Evolutionary conservation across 1,140 invertebrate genomes (phyloP).

Genomic region (Drosophila parabipectinata): DNA sequence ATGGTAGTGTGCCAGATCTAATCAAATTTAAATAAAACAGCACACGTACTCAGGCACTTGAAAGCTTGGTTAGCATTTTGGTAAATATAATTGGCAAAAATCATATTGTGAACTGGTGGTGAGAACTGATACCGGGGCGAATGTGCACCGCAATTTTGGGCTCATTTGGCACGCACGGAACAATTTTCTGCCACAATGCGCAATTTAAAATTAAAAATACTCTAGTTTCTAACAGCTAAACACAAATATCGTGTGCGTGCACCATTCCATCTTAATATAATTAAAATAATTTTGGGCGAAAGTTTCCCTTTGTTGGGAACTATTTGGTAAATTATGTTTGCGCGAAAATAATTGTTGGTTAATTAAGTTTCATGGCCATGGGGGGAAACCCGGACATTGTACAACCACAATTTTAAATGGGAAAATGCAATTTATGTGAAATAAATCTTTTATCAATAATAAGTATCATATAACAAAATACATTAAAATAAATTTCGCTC

Average conservation of each 20-base stretch:
- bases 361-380: constrained; percentile 57
- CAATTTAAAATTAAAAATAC: constrained; percentile 53
- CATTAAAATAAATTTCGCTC: too few species aligned
- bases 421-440: too few species aligned
- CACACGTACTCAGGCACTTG: constrained; percentile 9
- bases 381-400: background rate
- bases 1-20: constrained; percentile 24
- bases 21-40: constrained; percentile 37
- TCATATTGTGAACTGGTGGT: constrained; percentile 26
- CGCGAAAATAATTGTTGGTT: constrained; percentile 63
- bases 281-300: constrained; percentile 37
- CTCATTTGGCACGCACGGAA: constrained; percentile 56
- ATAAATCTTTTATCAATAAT: too few species aligned
- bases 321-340: constrained; percentile 64
- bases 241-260: constrained; percentile 13
- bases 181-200: constrained; percentile 45
- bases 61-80: constrained; percentile 32
- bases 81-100: constrained; percentile 51
- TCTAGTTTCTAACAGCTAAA: constrained; percentile 27
- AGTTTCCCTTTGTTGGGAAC: constrained; percentile 12
- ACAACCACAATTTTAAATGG: too few species aligned
- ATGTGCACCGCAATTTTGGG: constrained; percentile 34
- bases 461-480: too few species aligned
- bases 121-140: background rate
- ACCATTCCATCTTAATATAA: constrained; percentile 39